phyloP scores from a whole-genome alignment of 2,113 vertebrate species.

The Ammodytes marinus region DNA sequence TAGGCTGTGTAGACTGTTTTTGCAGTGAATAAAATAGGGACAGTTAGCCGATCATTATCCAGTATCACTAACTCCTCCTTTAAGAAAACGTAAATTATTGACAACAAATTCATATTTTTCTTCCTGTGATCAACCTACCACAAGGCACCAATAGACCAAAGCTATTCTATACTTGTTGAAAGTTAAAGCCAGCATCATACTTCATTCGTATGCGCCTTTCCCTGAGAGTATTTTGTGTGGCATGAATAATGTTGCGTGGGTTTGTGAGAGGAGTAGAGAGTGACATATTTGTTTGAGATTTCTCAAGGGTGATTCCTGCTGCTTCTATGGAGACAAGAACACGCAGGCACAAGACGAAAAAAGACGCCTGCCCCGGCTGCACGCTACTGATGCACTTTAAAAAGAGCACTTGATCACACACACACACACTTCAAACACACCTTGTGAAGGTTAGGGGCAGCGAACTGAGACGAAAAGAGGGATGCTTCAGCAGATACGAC shows the following conservation, averaged over 20 bases:
- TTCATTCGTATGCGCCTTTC: constrained; percentile 16
- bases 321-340: constrained; percentile 37
- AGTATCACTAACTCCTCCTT: no score
- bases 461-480: constrained; percentile 30
- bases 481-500: constrained; percentile 26
- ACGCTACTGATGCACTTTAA: constrained; percentile 58
- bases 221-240: constrained; percentile 2
- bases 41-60: no score
- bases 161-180: constrained; percentile 19
- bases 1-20: no score
- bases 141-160: neutral
- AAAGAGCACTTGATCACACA: constrained; percentile 68
- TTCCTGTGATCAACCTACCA: constrained; percentile 20
- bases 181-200: constrained; percentile 12
- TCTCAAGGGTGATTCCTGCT: constrained; percentile 43
- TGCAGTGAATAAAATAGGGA: no score
- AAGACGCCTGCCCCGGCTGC: constrained; percentile 33
- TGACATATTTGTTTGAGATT: constrained; percentile 51
- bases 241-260: constrained; percentile 40
- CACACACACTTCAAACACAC: constrained; percentile 64
- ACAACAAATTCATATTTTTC: neutral
- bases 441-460: constrained; percentile 50
- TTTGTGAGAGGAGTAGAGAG: neutral
- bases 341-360: neutral
- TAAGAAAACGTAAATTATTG: neutral